A percentile compares a stretch with the other conserved stretches of the same genome.
Evolutionary conservation across 2,113 vertebrate species (phyloP).

Genomic region (Syngnathoides biaculeatus): DNA sequence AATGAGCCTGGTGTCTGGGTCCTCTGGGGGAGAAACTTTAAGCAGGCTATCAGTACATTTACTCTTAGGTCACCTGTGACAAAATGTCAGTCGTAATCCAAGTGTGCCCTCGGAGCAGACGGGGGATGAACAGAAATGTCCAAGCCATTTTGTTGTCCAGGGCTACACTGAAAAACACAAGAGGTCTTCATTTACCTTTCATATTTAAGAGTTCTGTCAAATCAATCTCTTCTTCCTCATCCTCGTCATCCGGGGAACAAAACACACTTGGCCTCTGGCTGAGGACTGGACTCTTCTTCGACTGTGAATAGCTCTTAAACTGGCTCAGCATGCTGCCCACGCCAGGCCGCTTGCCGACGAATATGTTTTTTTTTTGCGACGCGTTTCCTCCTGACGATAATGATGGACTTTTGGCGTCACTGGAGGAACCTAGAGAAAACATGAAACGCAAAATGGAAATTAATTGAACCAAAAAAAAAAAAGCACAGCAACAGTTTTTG

Average conservation of each 20-base stretch:
- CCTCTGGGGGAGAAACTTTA: constrained; percentile 99
- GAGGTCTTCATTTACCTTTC: constrained; percentile 71
- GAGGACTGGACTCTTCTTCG: constrained; percentile 79
- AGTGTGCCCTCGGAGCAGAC: constrained; percentile 31
- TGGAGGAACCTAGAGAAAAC: constrained; percentile 53
- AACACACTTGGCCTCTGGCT: constrained; percentile 85
- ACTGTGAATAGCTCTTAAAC: constrained; percentile 81
- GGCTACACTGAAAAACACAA: constrained; percentile 30
- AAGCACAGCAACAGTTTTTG: not conserved
- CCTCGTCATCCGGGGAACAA: constrained; percentile 82
- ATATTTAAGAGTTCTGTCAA: constrained; percentile 76
- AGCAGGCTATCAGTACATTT: constrained; percentile 95
- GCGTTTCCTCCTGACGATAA: constrained; percentile 47
- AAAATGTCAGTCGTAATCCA: constrained; percentile 55
- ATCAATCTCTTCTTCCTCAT: constrained; percentile 85
- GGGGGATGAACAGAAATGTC: constrained; percentile 41
- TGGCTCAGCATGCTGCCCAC: constrained; percentile 82
- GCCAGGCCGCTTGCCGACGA: constrained; percentile 80
- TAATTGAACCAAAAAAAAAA: not conserved
- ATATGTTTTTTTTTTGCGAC: constrained; percentile 68
- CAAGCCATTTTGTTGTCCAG: constrained; percentile 30
- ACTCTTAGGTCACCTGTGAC: constrained; percentile 75
- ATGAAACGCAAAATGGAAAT: not conserved
- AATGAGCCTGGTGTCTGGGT: constrained; percentile 84
- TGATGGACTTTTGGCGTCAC: constrained; percentile 52